Evolutionary conservation across 2,113 vertebrate species (phyloP).

Genomic region (Myocastor coypus): DNA sequence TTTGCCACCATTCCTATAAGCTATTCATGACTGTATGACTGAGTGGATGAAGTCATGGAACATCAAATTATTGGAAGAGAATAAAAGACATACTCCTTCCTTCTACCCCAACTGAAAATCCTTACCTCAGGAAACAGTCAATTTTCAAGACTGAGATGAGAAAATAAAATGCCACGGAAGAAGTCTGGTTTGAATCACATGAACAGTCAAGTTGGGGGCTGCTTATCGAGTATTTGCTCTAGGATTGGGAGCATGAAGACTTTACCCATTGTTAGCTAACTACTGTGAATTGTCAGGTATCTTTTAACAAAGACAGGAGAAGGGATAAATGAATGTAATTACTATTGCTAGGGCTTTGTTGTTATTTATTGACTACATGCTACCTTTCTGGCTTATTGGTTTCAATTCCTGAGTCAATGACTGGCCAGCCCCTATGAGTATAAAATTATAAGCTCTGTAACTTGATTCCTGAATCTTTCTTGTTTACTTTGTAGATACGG

Average conservation of each 20-base stretch:
- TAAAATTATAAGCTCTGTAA: fast-evolving
- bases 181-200: background rate
- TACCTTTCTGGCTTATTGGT: background rate
- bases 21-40: background rate
- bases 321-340: background rate
- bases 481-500: constrained; percentile 87
- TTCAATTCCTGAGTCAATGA: background rate
- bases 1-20: background rate
- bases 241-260: background rate
- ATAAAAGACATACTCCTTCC: background rate
- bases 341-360: background rate
- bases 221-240: background rate
- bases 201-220: background rate
- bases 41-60: background rate
- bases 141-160: background rate
- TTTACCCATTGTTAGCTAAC: background rate
- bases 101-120: background rate
- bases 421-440: fast-evolving
- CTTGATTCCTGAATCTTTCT: background rate
- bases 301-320: background rate
- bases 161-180: background rate
- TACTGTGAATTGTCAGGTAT: background rate
- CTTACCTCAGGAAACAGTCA: background rate
- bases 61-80: background rate
- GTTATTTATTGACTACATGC: background rate